Base-by-base conservation (phyloP, 1,140 invertebrate species). In the Hermetia illucens region DNA sequence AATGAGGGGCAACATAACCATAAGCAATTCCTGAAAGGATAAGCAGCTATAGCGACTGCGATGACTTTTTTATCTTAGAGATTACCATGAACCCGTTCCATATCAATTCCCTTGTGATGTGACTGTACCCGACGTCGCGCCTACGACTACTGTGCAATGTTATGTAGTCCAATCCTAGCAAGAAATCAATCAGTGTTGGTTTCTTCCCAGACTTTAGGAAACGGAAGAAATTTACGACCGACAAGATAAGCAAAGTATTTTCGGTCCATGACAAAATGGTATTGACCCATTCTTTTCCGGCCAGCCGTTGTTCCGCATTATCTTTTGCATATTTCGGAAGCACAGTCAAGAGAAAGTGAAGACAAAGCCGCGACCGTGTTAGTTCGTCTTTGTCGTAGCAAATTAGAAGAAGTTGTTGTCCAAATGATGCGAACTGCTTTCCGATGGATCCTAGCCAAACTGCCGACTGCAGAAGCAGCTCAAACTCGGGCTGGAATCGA, bases 71-170 rank as follows among this genome's bases (percentile, higher is more conserved):
- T 16, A 32, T 17, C 8, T 13, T 13, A 32, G 3, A 38, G 58
- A 68, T 65, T 59, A 76, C 74, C 58, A 76, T 73, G 52, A 76
- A 73, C 46, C 74, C 73, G 51, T 75, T 70, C 74, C 74, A 77
- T 10, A 78, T 52, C 21, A 78, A 45, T 58, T 77, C 74, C 40
- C 75, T 59, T 12, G 73, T 76, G 65, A 75, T 72, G 43, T 64
- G 61, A 54, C 68, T 52, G 64, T 75, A 68, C 51, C 74, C 61
- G 49, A 71, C 48, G 59, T 62, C 55, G 58, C 68, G 51, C 54
- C 65, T 48, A 51, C 65, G 45, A 52, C 65, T 48, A 51, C 55
- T 47, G 53, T 64, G 38, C 57, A 66, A 40, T 52, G 71, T 51
- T 43, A 64, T 51, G 55, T 64, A 62, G 58, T 65, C 51, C 53